Evolutionary conservation across 2,888 invertebrate genomes (phyloP).

Genomic region (Campoplex nolae): DNA sequence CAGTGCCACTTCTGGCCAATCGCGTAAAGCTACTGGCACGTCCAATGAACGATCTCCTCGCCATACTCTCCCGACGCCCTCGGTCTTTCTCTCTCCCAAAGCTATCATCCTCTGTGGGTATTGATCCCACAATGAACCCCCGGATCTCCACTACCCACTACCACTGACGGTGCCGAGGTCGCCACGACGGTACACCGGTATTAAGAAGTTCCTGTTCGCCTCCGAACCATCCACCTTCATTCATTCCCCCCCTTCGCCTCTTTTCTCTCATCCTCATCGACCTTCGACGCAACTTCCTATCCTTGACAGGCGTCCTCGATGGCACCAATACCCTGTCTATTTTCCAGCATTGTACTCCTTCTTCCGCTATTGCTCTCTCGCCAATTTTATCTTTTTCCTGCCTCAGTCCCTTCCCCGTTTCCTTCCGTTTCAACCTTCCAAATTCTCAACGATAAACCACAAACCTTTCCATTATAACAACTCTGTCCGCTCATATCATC

Average conservation of each 20-base stretch:
- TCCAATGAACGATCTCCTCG: slow-evolving; percentile 80
- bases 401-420: slow-evolving; percentile 9
- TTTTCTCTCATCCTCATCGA: slow-evolving; percentile 32
- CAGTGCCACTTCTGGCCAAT: slow-evolving; percentile 79
- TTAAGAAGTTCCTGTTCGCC: slow-evolving; percentile 80
- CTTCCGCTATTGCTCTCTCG: slow-evolving; percentile 21
- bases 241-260: slow-evolving; percentile 46
- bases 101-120: slow-evolving; percentile 72
- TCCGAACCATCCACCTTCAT: slow-evolving; percentile 75
- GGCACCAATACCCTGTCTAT: slow-evolving; percentile 21
- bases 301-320: slow-evolving; percentile 13
- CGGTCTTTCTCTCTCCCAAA: slow-evolving; percentile 45
- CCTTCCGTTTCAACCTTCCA: slow-evolving; percentile 7
- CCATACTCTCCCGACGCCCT: slow-evolving; percentile 83
- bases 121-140: slow-evolving; percentile 84
- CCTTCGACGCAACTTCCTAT: slow-evolving; percentile 19
- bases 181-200: slow-evolving; percentile 73
- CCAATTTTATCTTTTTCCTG: background rate
- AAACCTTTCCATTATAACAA: background rate
- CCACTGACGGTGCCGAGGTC: slow-evolving; percentile 66
- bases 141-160: slow-evolving; percentile 63
- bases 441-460: slow-evolving; percentile 35
- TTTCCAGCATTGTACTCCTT: slow-evolving; percentile 2
- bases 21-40: slow-evolving; percentile 72
- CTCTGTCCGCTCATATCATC: background rate